Base-by-base conservation (phyloP, 2,797 vertebrate species). In the Malurus leucopterus region DNA sequence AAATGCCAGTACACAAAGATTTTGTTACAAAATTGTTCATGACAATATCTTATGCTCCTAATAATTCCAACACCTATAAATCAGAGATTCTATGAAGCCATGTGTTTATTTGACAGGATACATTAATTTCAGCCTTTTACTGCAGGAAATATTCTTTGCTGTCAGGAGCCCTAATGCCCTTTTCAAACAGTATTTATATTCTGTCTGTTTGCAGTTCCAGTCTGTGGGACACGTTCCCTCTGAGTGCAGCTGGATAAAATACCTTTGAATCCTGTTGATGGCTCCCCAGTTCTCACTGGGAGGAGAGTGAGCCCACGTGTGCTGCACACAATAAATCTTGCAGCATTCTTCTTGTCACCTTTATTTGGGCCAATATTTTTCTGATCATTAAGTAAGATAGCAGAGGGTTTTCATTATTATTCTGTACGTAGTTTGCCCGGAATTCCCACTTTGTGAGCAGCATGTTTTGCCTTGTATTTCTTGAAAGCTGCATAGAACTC, bases 51-150 rank as follows among this genome's bases (percentile, higher is more conserved):
- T 72, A 54, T 38, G 51, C 30, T 57, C n/a, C 83, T 73, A 58
- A 55, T 84, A 74, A 71, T 82, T 84, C 40, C n/a, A 74, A 38
- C 14, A 0, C n/a, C 57, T 61, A 74, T 82, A 90, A 93, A 92
- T 94, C 84, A 93, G 54, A 62, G 43, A 30, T 65, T 54, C 11
- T 34, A 65, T 41, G 57, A 84, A 91, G 72, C 51, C 67, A 27
- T 78, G 67, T 78, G 67, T 82, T 88, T 92, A 74, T 93, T 95
- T 84, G 88, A 88, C 84, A 86, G 54, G 36, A 50, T 68, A 41
- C 84, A 88, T 90, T 88, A 88, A 93, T 93, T 93, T 79, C 81
- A 77, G 32, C 84, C 71, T 93, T 94, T 95, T 91, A 91, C 57
- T 82, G 57, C 74, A 77, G 86, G 77, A 93, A 88, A 89, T 84